Evolutionary conservation across 2,113 vertebrate species (phyloP).

Genomic region (Pluvianellus socialis): DNA sequence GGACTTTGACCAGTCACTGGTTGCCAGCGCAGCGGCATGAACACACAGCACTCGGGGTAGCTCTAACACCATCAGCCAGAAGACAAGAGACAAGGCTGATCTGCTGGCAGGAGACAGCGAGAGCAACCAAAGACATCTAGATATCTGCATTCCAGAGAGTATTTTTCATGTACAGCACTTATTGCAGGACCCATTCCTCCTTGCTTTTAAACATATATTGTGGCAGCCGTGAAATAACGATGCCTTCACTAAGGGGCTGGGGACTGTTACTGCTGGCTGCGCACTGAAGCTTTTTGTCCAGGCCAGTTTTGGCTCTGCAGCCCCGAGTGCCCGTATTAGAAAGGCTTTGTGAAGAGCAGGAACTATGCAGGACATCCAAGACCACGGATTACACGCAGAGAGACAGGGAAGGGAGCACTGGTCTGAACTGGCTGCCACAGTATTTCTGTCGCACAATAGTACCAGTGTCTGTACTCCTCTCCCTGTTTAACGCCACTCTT

Average conservation of each 20-base stretch:
- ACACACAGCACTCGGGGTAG: fast-evolving
- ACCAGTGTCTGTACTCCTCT: neutral
- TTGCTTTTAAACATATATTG: neutral
- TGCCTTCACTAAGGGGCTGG: neutral
- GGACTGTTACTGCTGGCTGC: neutral
- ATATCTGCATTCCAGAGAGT: neutral
- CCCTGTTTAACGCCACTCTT: neutral
- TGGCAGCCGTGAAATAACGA: fast-evolving
- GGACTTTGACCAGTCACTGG: neutral
- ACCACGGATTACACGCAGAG: neutral
- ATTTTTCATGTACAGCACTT: neutral
- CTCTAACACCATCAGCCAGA: neutral
- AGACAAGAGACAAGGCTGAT: neutral
- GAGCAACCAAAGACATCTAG: neutral
- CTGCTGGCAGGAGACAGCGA: neutral
- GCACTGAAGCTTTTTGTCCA: neutral
- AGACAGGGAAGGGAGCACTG: neutral
- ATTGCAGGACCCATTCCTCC: neutral
- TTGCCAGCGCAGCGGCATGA: neutral
- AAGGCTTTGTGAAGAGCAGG: neutral
- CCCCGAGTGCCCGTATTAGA: fast-evolving
- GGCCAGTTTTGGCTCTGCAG: neutral
- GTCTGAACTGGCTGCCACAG: neutral
- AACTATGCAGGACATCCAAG: neutral
- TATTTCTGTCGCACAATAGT: too few species aligned